Evolutionary conservation across 2,113 vertebrate genomes (phyloP).

Genomic region (Anolis sagrei): DNA sequence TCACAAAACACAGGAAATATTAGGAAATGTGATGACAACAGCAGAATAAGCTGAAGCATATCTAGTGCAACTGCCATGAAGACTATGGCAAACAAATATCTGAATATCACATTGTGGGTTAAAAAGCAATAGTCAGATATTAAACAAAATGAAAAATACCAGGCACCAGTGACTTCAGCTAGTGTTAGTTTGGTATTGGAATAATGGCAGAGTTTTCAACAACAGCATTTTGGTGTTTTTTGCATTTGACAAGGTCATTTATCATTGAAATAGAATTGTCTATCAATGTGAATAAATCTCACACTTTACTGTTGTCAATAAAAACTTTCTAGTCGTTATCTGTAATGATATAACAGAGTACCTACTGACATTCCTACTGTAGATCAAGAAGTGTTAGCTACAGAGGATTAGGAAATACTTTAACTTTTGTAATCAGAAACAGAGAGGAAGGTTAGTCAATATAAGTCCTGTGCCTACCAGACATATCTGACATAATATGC

Average conservation of each 20-base stretch:
- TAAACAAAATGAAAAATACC: too few relatives aligned
- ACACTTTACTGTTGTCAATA: background rate
- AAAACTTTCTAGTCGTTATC: background rate
- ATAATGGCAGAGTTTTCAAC: background rate
- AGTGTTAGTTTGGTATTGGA: background rate
- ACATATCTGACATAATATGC: too few relatives aligned
- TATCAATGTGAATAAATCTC: background rate
- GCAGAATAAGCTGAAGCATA: too few relatives aligned
- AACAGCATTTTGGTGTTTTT: rapidly evolving
- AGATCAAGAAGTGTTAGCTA: background rate
- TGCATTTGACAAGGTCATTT: background rate
- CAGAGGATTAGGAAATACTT: background rate
- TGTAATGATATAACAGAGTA: background rate
- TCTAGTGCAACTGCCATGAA: too few relatives aligned
- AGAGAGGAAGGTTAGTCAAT: background rate
- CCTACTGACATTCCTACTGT: background rate
- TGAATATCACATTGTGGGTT: too few relatives aligned
- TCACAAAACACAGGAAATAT: too few relatives aligned
- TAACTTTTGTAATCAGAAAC: background rate
- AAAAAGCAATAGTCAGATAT: too few relatives aligned
- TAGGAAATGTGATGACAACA: too few relatives aligned
- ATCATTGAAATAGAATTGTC: background rate
- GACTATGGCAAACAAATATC: too few relatives aligned
- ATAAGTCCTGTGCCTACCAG: too few relatives aligned
- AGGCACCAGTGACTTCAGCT: background rate